Evolutionary conservation across 2,888 invertebrate genomes (phyloP).

Genomic region (Tanypteryx hageni): DNA sequence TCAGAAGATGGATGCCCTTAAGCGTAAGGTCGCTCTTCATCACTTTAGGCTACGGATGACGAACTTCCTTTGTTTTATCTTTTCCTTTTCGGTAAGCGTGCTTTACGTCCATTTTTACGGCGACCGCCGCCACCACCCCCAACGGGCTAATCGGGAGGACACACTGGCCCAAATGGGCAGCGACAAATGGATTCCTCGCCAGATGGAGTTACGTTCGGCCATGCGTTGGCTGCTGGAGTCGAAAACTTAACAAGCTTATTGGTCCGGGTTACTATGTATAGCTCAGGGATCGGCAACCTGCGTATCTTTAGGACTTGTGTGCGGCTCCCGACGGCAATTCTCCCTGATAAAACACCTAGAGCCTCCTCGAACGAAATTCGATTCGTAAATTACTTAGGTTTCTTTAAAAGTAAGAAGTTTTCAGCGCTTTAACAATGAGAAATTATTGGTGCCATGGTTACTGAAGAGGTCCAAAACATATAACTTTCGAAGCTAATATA

Average conservation of each 20-base stretch:
- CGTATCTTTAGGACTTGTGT: too few relatives aligned
- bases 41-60: constrained; percentile 59
- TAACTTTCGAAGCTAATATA: too few relatives aligned
- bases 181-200: constrained; percentile 51
- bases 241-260: constrained; percentile 35
- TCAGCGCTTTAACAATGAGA: too few relatives aligned
- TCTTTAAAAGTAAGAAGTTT: too few relatives aligned
- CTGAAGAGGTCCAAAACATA: too few relatives aligned
- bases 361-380: too few relatives aligned
- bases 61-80: constrained; percentile 33
- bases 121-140: not conserved
- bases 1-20: constrained; percentile 59
- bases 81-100: constrained; percentile 12
- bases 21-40: constrained; percentile 51
- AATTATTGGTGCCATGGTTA: too few relatives aligned
- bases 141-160: constrained; percentile 35
- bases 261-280: too few relatives aligned
- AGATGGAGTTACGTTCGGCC: not conserved
- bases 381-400: too few relatives aligned
- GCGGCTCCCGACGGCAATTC: too few relatives aligned
- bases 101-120: constrained; percentile 49
- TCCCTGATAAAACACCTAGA: too few relatives aligned
- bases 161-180: constrained; percentile 46
- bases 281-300: too few relatives aligned
- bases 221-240: not conserved